Conservation (phyloP, 2,797 vertebrate genomes). For the Distichodus sexfasciatus region DNA sequence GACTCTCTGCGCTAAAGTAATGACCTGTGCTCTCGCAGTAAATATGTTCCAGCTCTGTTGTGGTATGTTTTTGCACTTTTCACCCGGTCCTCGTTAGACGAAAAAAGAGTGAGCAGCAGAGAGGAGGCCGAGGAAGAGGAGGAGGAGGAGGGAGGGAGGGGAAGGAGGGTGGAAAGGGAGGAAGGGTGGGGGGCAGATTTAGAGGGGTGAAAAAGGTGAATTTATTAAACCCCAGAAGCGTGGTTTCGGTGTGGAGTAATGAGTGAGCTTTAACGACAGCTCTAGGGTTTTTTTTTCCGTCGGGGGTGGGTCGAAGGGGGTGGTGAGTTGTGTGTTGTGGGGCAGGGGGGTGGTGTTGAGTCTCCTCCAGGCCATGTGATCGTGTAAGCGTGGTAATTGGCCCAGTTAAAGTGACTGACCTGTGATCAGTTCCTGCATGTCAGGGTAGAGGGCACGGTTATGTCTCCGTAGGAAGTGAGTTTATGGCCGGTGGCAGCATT, state of each 20-base stretch:
- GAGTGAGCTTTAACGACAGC: conserved; percentile 62
- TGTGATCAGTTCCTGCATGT: conserved; percentile 44
- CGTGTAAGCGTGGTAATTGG: conserved; percentile 57
- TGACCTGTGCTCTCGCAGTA: conserved; percentile 58
- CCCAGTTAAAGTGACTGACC: conserved; percentile 49
- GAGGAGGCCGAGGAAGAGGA: conserved; percentile 12
- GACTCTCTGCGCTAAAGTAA: conserved; percentile 58
- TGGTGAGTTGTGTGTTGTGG: too few relatives aligned
- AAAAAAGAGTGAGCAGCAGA: conserved; percentile 18
- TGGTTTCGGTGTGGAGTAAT: conserved; percentile 50
- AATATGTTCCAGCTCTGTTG: conserved; percentile 61
- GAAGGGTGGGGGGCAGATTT: conserved; percentile 40
- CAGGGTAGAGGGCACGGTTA: conserved; percentile 39
- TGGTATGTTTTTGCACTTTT: conserved; percentile 63
- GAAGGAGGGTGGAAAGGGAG: conserved; percentile 17
- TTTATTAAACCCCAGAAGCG: conserved; percentile 53
- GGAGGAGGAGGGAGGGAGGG: conserved; percentile 24
- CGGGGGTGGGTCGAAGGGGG: too few relatives aligned
- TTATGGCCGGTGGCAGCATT: conserved; percentile 39
- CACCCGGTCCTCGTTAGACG: conserved; percentile 59
- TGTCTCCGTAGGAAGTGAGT: conserved; percentile 49
- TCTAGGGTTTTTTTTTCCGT: conserved; percentile 57
- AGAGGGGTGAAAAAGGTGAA: conserved; percentile 49
- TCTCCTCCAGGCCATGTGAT: conserved; percentile 47
- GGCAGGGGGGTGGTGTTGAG: conserved; percentile 46